phyloP scores from a whole-genome alignment of 2,797 vertebrate species.

The Sylvia borin region DNA sequence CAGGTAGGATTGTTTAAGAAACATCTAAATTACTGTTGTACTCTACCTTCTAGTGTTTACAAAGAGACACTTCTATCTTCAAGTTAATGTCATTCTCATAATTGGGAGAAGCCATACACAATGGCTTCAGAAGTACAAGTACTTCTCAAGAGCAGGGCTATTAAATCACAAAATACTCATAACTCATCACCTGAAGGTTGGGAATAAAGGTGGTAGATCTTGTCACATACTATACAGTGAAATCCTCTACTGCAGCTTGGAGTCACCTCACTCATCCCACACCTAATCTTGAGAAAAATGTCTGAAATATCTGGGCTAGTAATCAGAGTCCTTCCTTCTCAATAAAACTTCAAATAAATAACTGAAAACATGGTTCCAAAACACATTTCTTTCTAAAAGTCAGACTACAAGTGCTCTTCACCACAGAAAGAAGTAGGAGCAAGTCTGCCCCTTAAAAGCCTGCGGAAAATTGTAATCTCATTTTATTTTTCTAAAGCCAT shows the following conservation, averaged over 20 bases:
- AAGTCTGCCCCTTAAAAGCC: not conserved
- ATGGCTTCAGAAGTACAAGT: constrained; percentile 46
- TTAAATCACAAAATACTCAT: constrained; percentile 27
- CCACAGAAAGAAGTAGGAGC: not conserved
- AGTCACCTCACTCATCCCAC: not conserved
- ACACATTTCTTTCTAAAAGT: not conserved
- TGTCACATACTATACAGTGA: not conserved
- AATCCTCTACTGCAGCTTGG: not conserved
- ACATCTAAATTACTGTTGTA: constrained; percentile 68
- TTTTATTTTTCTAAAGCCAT: constrained; percentile 35
- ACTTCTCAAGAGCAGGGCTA: constrained; percentile 36
- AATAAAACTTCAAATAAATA: not conserved
- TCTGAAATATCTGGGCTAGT: not conserved
- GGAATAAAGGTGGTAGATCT: not conserved
- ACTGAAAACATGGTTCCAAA: not conserved
- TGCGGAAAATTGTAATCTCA: constrained; percentile 28
- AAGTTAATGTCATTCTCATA: constrained; percentile 50
- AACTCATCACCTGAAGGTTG: not conserved
- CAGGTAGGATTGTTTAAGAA: constrained; percentile 62
- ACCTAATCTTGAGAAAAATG: not conserved
- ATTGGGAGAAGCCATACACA: constrained; percentile 55
- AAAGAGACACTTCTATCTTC: constrained; percentile 45
- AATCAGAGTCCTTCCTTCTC: not conserved
- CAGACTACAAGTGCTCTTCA: not conserved
- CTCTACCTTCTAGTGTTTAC: constrained; percentile 63